A percentile compares a stretch with the other conserved stretches of the same genome.
phyloP scores from a whole-genome alignment of 2,113 vertebrate species.

The Neotragus moschatus region DNA sequence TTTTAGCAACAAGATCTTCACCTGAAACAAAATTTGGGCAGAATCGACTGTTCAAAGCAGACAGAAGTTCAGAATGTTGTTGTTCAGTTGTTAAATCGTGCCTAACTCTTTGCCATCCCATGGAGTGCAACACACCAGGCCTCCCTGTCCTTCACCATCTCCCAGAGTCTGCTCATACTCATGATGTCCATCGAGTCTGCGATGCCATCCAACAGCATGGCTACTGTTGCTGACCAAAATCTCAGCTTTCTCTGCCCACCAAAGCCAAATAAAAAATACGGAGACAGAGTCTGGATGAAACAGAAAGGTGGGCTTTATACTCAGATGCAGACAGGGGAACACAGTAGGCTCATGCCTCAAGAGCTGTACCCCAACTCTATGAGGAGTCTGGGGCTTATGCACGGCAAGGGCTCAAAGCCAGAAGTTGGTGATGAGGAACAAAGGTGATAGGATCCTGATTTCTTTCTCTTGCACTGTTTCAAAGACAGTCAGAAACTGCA shows the following conservation, averaged over 20 bases:
- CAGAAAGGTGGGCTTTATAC: background rate
- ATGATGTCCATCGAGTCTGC: background rate
- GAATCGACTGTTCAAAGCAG: background rate
- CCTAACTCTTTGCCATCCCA: background rate
- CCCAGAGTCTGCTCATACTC: background rate
- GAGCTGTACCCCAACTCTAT: background rate
- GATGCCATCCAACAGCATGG: background rate
- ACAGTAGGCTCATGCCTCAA: background rate
- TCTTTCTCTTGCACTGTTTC: background rate
- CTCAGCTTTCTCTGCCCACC: background rate
- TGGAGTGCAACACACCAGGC: background rate
- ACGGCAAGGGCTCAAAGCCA: background rate
- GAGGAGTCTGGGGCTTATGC: background rate
- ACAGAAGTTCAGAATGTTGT: background rate
- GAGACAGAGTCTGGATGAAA: background rate
- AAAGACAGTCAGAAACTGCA: background rate
- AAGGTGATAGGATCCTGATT: background rate
- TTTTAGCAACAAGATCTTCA: background rate
- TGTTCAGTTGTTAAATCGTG: background rate
- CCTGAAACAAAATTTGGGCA: background rate
- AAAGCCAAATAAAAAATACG: background rate
- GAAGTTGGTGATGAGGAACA: background rate
- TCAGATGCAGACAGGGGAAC: background rate
- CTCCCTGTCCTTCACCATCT: background rate
- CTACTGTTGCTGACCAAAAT: background rate